Evolutionary conservation across 2,113 vertebrate species (phyloP).

Genomic region (Bufo gargarizans): DNA sequence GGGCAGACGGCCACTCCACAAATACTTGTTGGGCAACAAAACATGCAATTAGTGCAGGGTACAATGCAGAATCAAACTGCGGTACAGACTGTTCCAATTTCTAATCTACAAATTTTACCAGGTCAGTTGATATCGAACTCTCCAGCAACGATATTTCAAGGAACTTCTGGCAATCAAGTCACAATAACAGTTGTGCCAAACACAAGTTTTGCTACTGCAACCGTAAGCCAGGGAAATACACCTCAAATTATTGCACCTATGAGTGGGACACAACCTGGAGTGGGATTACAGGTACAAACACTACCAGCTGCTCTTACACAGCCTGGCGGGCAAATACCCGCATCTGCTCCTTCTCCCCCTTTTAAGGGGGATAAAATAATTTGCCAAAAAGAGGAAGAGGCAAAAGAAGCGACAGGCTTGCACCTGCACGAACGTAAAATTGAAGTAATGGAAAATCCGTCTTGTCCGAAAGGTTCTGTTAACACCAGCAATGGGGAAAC

Average conservation of each 20-base stretch:
- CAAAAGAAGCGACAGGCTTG: slow-evolving; percentile 96
- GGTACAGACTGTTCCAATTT: slow-evolving; percentile 92
- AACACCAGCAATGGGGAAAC: slow-evolving; percentile 94
- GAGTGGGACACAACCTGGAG: slow-evolving; percentile 78
- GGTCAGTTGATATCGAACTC: slow-evolving; percentile 92
- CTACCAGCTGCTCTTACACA: slow-evolving; percentile 78
- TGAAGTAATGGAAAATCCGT: slow-evolving; percentile 98
- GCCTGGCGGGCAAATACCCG: slow-evolving; percentile 80
- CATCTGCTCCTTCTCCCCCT: slow-evolving; percentile 79
- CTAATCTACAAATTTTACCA: slow-evolving; percentile 86
- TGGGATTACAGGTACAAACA: slow-evolving; percentile 83
- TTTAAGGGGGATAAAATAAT: slow-evolving; percentile 98
- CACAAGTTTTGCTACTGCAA: slow-evolving; percentile 90
- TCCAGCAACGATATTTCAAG: slow-evolving; percentile 91
- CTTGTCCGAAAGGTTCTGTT: slow-evolving; percentile 81
- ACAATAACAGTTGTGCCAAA: slow-evolving; percentile 99
- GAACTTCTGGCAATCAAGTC: slow-evolving; percentile 90
- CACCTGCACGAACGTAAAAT: slow-evolving; percentile 97
- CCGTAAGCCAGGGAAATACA: slow-evolving; percentile 87
- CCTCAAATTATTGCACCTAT: slow-evolving; percentile 81
- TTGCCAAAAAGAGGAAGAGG: slow-evolving; percentile 99
- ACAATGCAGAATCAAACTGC: slow-evolving; percentile 82
- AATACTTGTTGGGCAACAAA: slow-evolving; percentile 85
- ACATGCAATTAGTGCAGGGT: slow-evolving; percentile 92
- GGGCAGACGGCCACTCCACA: slow-evolving; percentile 83